Conservation (phyloP, 2,888 invertebrate genomes). For the Alcis repandata region DNA sequence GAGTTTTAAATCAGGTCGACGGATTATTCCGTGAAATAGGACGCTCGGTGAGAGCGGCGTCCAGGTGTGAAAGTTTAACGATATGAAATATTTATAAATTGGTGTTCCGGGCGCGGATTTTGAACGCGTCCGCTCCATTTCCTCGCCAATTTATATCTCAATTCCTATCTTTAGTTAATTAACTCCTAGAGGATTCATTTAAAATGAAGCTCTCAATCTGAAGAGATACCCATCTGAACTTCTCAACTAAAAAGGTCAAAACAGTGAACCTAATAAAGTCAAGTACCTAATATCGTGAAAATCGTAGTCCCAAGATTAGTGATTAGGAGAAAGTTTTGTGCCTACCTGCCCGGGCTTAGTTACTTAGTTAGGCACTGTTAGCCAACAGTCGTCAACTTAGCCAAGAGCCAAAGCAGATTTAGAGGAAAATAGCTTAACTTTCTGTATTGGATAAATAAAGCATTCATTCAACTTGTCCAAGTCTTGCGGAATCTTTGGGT, state of each 20-base stretch:
- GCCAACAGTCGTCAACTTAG: conserved; percentile 48
- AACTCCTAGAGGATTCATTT: conserved; percentile 26
- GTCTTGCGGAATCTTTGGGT: background rate
- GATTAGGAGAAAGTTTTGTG: conserved; percentile 42
- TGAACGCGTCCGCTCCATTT: conserved; percentile 52
- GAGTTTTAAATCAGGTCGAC: conserved; percentile 53
- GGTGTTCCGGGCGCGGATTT: conserved; percentile 48
- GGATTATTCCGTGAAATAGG: conserved; percentile 52
- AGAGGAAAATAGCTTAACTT: conserved; percentile 12
- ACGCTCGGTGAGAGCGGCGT: conserved; percentile 54
- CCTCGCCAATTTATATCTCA: conserved; percentile 51
- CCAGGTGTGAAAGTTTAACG: conserved; percentile 64
- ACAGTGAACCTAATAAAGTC: conserved; percentile 28
- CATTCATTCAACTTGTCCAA: background rate
- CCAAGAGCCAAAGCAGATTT: conserved; percentile 43
- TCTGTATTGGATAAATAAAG: background rate
- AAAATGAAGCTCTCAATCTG: conserved; percentile 18
- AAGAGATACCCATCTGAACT: conserved; percentile 22
- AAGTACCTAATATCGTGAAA: conserved; percentile 45
- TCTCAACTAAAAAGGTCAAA: conserved; percentile 29
- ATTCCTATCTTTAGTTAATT: conserved; percentile 41
- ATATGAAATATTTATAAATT: conserved; percentile 68
- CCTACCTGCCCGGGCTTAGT: conserved; percentile 23
- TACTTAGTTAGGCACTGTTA: conserved; percentile 23
- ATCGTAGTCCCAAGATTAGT: conserved; percentile 48